Base-by-base conservation (phyloP, 1,140 invertebrate genomes). In the Nymphalis io region DNA sequence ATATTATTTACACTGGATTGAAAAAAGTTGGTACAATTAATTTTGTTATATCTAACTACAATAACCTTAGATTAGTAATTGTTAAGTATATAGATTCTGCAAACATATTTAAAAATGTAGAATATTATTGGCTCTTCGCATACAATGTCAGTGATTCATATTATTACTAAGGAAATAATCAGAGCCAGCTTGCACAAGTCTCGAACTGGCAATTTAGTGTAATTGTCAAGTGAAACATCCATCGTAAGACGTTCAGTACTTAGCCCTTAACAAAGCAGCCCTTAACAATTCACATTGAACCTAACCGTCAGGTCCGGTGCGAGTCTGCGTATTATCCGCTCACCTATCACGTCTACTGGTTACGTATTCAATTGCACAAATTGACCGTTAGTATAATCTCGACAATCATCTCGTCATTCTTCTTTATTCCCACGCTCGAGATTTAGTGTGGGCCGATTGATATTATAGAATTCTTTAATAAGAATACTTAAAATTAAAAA, bases 341-440 rank as follows among this genome's bases (percentile, higher is more conserved):
- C 20, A 53, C 20, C 44, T 68, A 53, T 68, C 42, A 60, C 57
- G 42, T 18, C 66, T 61, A 48, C 23, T 23, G 21, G 46, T 23
- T 42, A 61, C 66, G 42, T 40, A 42, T 44, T 51, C 66, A 68
- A 68, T 68, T 68, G 66, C 38, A 61, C 58, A 68, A 68, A 68
- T 68, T 68, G 66, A 23, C 66, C 48, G 60, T 63, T 51, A 62
- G 60, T 51, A 62, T 39, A 63, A 63, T 51, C 44, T 63, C 46
- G 39, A 63, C 66, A 68, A 60, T 60, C 65, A 61, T 60, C 44
- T 21, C 39, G 44, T 42, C 66, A 68, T 61, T 68, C 66, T 42
- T 61, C 33, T 60, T 23, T 68, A 68, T 68, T 68, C 66, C 48
- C 66, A 68, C 59, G 66, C 53, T 60, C 58, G 21, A 33, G 66